Conservation (phyloP, 2,113 vertebrate genomes). For the Ictalurus furcatus region DNA sequence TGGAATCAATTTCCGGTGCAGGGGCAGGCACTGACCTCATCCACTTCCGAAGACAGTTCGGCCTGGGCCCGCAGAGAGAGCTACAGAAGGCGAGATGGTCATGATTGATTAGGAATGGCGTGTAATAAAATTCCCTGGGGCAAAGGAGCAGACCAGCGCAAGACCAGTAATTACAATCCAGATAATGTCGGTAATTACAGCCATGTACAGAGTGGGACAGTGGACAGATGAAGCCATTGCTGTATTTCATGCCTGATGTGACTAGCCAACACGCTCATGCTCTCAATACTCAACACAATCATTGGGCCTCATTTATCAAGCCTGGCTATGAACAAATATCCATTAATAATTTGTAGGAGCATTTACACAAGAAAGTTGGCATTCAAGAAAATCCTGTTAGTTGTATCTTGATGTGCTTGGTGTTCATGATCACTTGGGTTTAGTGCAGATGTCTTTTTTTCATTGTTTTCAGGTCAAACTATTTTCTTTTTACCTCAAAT, state of each 20-base stretch:
- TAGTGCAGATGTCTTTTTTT: not conserved
- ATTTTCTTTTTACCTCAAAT: not conserved
- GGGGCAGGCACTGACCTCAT: constrained; percentile 55
- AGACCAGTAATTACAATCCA: constrained; percentile 32
- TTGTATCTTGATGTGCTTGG: not conserved
- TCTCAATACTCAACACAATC: not conserved
- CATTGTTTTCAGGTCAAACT: not conserved
- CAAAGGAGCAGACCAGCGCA: constrained; percentile 30
- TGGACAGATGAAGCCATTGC: constrained; percentile 14
- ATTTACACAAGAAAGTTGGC: not conserved
- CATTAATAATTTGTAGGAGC: too few species aligned
- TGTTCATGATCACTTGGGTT: not conserved
- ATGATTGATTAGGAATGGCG: constrained; percentile 48
- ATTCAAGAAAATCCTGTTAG: not conserved
- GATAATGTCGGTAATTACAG: constrained; percentile 40
- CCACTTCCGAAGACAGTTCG: constrained; percentile 41
- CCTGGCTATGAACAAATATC: not conserved
- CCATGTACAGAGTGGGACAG: constrained; percentile 14
- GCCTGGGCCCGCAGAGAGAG: constrained; percentile 39
- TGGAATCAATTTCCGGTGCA: constrained; percentile 61
- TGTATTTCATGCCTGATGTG: constrained; percentile 7
- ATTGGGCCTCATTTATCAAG: not conserved
- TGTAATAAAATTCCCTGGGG: constrained; percentile 49
- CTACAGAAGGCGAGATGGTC: constrained; percentile 32
- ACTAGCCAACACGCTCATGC: not conserved